Conservation (phyloP, 2,888 invertebrate species). For the Rhimphoctona megacephalus region DNA sequence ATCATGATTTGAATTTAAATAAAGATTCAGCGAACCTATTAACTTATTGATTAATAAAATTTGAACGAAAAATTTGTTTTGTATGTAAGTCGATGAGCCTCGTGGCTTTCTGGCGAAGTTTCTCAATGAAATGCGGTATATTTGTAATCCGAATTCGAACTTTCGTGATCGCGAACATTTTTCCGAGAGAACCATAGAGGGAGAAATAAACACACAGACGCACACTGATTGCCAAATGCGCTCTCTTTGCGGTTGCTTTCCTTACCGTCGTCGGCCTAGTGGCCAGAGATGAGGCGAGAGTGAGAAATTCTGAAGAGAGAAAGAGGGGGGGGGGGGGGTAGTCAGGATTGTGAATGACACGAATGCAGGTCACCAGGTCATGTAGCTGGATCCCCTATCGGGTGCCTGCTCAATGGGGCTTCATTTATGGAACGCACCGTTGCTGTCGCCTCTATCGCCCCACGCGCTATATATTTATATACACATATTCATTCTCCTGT, state of each 20-base stretch:
- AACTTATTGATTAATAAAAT: background rate
- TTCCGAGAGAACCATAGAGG: slow-evolving; percentile 40
- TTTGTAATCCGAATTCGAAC: slow-evolving; percentile 35
- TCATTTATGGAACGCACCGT: slow-evolving; percentile 80
- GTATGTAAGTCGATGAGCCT: background rate
- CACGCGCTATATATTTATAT: slow-evolving; percentile 1
- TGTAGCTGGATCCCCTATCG: slow-evolving; percentile 79
- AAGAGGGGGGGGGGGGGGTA: slow-evolving; percentile 58
- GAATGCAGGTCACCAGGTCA: slow-evolving; percentile 84
- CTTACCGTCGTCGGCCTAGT: slow-evolving; percentile 53
- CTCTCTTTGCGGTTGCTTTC: slow-evolving; percentile 44
- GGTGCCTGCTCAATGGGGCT: slow-evolving; percentile 82
- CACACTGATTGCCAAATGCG: slow-evolving; percentile 31
- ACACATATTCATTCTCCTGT: slow-evolving; percentile 9
- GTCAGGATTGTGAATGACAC: slow-evolving; percentile 84
- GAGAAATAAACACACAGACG: slow-evolving; percentile 4
- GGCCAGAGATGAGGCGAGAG: slow-evolving; percentile 41
- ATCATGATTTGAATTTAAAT: background rate
- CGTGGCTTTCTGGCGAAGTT: background rate
- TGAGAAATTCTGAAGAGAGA: slow-evolving; percentile 47
- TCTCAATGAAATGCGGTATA: slow-evolving; percentile 23
- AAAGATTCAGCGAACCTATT: background rate
- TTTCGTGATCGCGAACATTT: slow-evolving; percentile 54
- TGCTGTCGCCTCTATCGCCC: slow-evolving; percentile 54
- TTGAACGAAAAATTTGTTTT: background rate